Base-by-base conservation (phyloP, 1,140 invertebrate genomes). In the Drosophila pseudoobscura region DNA sequence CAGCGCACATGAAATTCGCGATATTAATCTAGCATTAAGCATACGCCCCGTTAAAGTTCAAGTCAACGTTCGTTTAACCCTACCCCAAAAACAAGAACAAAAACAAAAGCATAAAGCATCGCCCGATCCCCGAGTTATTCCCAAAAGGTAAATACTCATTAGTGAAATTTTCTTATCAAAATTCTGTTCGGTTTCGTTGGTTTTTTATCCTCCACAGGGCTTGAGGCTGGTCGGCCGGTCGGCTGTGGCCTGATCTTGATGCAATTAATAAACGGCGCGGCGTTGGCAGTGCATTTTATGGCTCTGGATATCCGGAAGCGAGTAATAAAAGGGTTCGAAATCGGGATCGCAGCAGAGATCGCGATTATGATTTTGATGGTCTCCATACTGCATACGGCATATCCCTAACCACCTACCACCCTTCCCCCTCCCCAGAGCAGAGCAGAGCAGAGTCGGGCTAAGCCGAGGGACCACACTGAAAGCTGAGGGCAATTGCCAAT, bases 1-100 rank as follows among this genome's bases (percentile, higher is more conserved):
- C 87, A 80, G 80, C 77, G 77, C 84, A 89, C 82, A 85, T 71
- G 68, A 85, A 85, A 87, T 60, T 74, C 43, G 77, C 72, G 87
- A 85, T 88, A 68, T 49, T 88, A 88, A 88, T 88, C 83, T 88
- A 83, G 83, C 75, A 88, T 88, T 88, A 88, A 88, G 83, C 83
- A 88, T 88, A 88, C 83, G 83, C 83, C 78, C 83, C 68, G 71
- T 82, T 55, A 69, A 69, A 51, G 50, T 69, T 43, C 43, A 69
- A 51, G 50, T 69, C 31, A 49, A 68, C 62, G 61, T 55, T 62
- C 64, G 44, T 63, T 68, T 69, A 56, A 62, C 50, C 74, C 65
- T 51, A 61, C 50, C 55, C 61, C 44, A 58, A 35, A 41, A 44
- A 51, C 11, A 60, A 47, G 0, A 24, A 24, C 24, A 24, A 24